These are phyloP conservation scores for Drosophila nr. medialis DNA, from an alignment of 2,888 invertebrate genomes.

Conservation along the genomic window DNA sequence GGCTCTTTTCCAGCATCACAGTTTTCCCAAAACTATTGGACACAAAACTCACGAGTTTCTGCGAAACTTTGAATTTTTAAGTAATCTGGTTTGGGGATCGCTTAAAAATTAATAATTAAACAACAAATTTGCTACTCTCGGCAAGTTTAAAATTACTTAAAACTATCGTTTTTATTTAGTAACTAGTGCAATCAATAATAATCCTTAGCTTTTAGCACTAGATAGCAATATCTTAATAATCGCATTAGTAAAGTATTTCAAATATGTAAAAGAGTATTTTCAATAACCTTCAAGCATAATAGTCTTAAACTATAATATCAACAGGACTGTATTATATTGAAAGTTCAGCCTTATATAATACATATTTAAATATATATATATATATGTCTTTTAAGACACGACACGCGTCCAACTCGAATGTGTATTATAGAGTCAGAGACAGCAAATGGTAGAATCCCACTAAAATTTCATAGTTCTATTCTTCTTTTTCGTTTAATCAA, in stretches of 20 bases:
- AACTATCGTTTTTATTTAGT: not conserved
- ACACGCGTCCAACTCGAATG: constrained; percentile 7
- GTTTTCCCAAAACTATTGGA: not conserved
- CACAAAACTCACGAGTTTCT: not conserved
- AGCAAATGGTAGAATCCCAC: constrained; percentile 42
- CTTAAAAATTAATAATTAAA: not conserved
- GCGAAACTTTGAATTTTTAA: not conserved
- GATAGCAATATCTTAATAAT: not conserved
- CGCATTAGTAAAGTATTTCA: not conserved
- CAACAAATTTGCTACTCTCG: not conserved
- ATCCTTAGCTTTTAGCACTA: not conserved
- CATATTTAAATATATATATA: not conserved
- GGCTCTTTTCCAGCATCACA: not conserved
- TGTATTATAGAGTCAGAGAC: constrained; percentile 14
- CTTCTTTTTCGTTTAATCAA: constrained; percentile 75
- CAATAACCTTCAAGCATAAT: not conserved
- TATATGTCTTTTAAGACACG: not conserved
- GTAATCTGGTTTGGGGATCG: not conserved
- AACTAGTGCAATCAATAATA: not conserved
- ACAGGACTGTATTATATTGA: not conserved
- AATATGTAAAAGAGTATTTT: not conserved
- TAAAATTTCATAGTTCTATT: constrained; percentile 72
- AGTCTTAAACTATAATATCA: not conserved
- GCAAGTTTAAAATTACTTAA: not conserved
- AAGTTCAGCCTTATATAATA: not conserved